Conservation (phyloP, 92 coral and sea anemone genomes). For the Muricea muricata region DNA sequence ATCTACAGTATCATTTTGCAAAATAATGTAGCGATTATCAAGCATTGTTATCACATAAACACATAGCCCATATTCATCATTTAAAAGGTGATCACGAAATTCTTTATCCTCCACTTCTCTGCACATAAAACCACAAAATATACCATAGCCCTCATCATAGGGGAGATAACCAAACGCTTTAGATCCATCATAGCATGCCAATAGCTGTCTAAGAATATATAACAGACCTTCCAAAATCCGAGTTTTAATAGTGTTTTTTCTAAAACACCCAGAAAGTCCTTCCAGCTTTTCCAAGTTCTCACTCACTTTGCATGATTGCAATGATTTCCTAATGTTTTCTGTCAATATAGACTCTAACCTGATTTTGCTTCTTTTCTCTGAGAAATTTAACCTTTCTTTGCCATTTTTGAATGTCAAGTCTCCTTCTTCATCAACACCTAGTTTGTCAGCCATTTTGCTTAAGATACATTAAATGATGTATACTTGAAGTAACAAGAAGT, state of each 20-base stretch:
- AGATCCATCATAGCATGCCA: slow-evolving; percentile 65
- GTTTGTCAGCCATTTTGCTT: too few species aligned
- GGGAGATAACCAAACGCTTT: slow-evolving; percentile 71
- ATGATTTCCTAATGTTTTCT: slow-evolving; percentile 60
- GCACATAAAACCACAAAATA: slow-evolving; percentile 66
- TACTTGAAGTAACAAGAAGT: too few species aligned
- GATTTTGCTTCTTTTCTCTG: slow-evolving; percentile 68
- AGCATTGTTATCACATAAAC: slow-evolving; percentile 68
- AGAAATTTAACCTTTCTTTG: slow-evolving; percentile 16
- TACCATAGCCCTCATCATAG: slow-evolving; percentile 61
- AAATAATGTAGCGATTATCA: slow-evolving; percentile 67
- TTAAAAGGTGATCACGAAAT: too few species aligned
- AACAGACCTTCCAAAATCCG: slow-evolving; percentile 63
- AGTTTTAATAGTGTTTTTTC: slow-evolving; percentile 38
- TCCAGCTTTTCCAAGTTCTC: too few species aligned
- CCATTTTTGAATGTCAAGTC: too few species aligned
- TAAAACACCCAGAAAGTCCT: slow-evolving; percentile 57
- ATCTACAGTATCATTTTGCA: slow-evolving; percentile 69
- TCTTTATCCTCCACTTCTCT: slow-evolving; percentile 66
- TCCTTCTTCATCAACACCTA: too few species aligned
- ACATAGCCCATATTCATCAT: too few species aligned
- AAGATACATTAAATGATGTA: too few species aligned
- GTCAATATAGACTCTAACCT: slow-evolving; percentile 63
- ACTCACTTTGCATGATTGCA: slow-evolving; percentile 51
- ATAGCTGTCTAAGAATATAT: slow-evolving; percentile 71